phyloP scores from a whole-genome alignment of 2,888 invertebrate genomes.

The Liodrosophila aerea region DNA sequence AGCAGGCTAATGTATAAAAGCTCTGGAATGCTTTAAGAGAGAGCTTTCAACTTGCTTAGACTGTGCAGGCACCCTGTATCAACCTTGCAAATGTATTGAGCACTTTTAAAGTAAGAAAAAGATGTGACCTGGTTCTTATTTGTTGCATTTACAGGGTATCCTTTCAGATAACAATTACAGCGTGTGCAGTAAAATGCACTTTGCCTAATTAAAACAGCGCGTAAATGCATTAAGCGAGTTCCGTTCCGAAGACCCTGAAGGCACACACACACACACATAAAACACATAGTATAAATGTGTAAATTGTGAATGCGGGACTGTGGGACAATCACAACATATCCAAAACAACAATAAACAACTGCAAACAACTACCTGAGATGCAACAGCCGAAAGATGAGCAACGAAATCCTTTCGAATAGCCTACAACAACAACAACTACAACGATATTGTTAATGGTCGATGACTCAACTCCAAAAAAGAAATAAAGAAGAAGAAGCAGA shows the following conservation, averaged over 20 bases:
- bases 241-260: constrained; percentile 12
- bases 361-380: constrained; percentile 52
- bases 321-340: constrained; percentile 56
- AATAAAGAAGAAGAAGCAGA: constrained; percentile 28
- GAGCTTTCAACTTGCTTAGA: no score
- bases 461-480: constrained; percentile 59
- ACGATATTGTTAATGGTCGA: constrained; percentile 66
- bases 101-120: no score
- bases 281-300: constrained; percentile 5
- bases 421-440: no score
- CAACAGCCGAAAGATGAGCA: constrained; percentile 50
- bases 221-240: constrained; percentile 52
- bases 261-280: no score
- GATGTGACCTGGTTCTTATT: no score
- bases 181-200: constrained; percentile 36
- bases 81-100: no score
- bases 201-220: constrained; percentile 61
- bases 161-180: neutral
- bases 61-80: no score
- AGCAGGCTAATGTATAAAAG: neutral
- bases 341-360: constrained; percentile 16
- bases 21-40: neutral
- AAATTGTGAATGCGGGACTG: constrained; percentile 24
- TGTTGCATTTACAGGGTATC: no score
- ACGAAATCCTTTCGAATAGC: constrained; percentile 74